Conservation (phyloP, 1,140 invertebrate genomes). For the Sminthurinus signatus region DNA sequence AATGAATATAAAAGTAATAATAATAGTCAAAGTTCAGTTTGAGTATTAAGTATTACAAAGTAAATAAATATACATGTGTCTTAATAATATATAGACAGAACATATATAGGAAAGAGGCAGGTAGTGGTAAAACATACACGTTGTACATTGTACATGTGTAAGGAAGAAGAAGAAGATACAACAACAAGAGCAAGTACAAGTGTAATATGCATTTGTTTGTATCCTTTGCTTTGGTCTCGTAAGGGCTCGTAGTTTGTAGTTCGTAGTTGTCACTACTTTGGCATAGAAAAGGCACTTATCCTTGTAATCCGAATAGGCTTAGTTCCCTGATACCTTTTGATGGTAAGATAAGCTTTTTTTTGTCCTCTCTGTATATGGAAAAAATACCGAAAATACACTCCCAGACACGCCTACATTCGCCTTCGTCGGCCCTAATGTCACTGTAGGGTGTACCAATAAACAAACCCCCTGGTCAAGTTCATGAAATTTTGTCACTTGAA, state of each 20-base stretch:
- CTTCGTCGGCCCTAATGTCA: slow-evolving; percentile 41
- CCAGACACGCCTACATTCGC: slow-evolving; percentile 27
- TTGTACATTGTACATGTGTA: too few species aligned
- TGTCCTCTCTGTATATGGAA: not conserved
- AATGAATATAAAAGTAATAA: too few species aligned
- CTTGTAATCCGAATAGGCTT: slow-evolving; percentile 23
- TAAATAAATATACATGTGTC: too few species aligned
- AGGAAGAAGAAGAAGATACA: too few species aligned
- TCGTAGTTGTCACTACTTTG: not conserved
- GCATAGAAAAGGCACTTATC: slow-evolving; percentile 16
- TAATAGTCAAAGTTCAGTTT: too few species aligned
- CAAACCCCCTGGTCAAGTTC: slow-evolving; percentile 38
- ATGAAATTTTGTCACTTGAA: slow-evolving; percentile 28
- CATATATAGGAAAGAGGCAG: too few species aligned
- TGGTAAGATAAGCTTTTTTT: slow-evolving; percentile 20
- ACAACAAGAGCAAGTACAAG: too few species aligned
- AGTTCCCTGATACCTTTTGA: slow-evolving; percentile 15
- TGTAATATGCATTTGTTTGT: too few species aligned
- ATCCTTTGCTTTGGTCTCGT: too few species aligned
- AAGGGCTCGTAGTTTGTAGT: not conserved
- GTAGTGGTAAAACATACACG: too few species aligned
- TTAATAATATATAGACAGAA: too few species aligned
- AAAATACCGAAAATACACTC: slow-evolving; percentile 1
- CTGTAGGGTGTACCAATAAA: slow-evolving; percentile 40
- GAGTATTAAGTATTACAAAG: too few species aligned